Conservation (phyloP, 2,797 vertebrate species). For the Bradypodion pumilum region DNA sequence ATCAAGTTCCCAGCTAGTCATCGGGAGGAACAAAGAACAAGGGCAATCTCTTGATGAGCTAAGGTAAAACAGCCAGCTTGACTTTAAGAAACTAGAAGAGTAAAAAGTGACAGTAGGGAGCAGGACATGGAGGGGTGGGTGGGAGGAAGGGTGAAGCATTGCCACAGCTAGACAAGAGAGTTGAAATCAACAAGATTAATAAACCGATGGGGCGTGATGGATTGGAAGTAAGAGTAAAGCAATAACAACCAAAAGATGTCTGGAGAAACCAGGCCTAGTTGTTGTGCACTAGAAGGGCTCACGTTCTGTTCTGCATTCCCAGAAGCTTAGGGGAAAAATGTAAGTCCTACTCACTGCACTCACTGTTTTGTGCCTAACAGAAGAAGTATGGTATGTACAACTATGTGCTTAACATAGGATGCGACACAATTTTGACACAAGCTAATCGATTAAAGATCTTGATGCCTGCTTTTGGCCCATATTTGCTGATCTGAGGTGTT, state of each 20-base stretch:
- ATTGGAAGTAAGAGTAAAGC: background rate
- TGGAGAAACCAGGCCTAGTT: background rate
- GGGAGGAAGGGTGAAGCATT: background rate
- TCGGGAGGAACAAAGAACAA: slow-evolving; percentile 17
- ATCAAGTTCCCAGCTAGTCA: slow-evolving; percentile 11
- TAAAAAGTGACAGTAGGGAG: background rate
- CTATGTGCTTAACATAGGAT: no score
- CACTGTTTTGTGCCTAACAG: no score
- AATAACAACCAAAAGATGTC: background rate
- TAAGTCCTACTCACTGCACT: no score
- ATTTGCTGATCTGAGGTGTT: background rate
- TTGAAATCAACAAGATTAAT: background rate
- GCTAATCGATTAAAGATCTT: background rate
- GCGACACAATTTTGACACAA: no score
- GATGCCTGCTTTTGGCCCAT: background rate
- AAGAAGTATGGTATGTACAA: no score
- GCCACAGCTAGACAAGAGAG: background rate
- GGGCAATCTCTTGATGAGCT: slow-evolving; percentile 10
- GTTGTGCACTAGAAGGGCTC: background rate
- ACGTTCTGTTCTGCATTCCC: background rate
- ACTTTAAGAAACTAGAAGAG: background rate
- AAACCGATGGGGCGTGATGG: background rate
- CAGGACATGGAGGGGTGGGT: background rate
- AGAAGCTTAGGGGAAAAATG: background rate
- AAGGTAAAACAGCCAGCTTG: slow-evolving; percentile 3